Evolutionary conservation across 2,888 invertebrate genomes (phyloP), one percentile per base, ranked within the genome.

Genomic region (Brenthis ino): DNA sequence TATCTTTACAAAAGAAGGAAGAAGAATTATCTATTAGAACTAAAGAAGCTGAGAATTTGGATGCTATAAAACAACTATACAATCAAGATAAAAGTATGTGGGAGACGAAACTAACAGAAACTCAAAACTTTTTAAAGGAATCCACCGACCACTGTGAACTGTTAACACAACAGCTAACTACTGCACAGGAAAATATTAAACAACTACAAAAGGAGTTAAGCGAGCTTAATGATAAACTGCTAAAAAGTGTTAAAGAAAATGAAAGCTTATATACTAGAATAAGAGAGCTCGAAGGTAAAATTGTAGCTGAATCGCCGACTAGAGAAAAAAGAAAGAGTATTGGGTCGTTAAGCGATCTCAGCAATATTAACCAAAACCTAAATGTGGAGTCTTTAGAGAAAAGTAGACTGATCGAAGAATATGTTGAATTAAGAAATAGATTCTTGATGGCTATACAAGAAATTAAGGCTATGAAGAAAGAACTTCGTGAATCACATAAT

Each of bases 381-480:
- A 95, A 97, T 88, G 90, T 97, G 1, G 95, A 95, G 76, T 93
- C 94, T 14, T 88, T 97, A 76, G 96, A 96, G 80, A 96, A 96
- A 75, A 96, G 96, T 77, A 95, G 95, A 78, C 89, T 97, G 65
- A 95, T 96, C 76, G 97, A 97, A 78, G 97, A 97, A 80, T 97
- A 96, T 82, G 94, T 95, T 54, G 97, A 97, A 79, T 86, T 97
- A 69, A 94, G 95, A 72, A 94, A 94, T 57, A 94, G 97, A 68
- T 97, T 97, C 80, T 95, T 96, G 77, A 96, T 96, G 82, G 97
- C 97, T 0, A 95, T 97, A 20, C 94, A 95, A 75, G 97, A 97
- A 90, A 97, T 97, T 64, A 94, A 96, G 79, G 95, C 96, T 1
- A 96, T 97, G 95, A 96, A 97, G 77, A 94, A 95, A 56, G 97